Evolutionary conservation across 1,140 invertebrate species (phyloP), one percentile per base, ranked within the genome.

Genomic region (Aporrectodea caliginosa): DNA sequence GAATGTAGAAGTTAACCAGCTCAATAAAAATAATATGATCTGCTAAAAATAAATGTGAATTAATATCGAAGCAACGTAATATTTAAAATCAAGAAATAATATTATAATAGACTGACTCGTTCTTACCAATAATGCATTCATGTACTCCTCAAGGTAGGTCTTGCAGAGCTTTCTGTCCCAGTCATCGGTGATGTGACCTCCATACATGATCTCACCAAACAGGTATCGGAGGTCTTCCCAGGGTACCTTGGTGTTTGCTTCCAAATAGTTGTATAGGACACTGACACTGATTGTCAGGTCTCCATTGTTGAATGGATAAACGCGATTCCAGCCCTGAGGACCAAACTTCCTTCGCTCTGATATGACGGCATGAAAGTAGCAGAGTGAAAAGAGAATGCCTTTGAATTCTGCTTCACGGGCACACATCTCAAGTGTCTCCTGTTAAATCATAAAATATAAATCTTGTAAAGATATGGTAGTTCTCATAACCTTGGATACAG

Each of bases 121-220:
- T n/a, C n/a, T n/a, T n/a, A n/a, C n/a, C n/a, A n/a, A n/a, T n/a
- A n/a, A n/a, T n/a, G n/a, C n/a, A 84, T 96, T 94, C 92, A 98
- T 93, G 79, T 96, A 92, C 86, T 97, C 96, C 87, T 97, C 95
- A 35, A 98, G 90, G 87, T 98, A 98, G 1, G 94, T 94, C 73
- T 93, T 93, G 85, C 96, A 98, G 0, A 98, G 89, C 79, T 93
- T 90, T 83, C 96, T 89, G 88, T 98, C 96, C 95, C 96, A 98
- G 86, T 98, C 96, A 85, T 98, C 96, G 0, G 96, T 98, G 73
- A 98, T 98, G 84, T 98, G 96, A 0, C 96, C 96, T 0, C 96
- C 96, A 83, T 98, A 98, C 96, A 98, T 98, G 80, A 98, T 98
- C 89, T 98, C 96, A 1, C 96, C 96, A 86, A 98, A 98, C 1